Percentiles rank a stretch among this genome's conserved stretches.
Conservation (phyloP, 2,113 vertebrate species). For the Toxostoma redivivum region DNA sequence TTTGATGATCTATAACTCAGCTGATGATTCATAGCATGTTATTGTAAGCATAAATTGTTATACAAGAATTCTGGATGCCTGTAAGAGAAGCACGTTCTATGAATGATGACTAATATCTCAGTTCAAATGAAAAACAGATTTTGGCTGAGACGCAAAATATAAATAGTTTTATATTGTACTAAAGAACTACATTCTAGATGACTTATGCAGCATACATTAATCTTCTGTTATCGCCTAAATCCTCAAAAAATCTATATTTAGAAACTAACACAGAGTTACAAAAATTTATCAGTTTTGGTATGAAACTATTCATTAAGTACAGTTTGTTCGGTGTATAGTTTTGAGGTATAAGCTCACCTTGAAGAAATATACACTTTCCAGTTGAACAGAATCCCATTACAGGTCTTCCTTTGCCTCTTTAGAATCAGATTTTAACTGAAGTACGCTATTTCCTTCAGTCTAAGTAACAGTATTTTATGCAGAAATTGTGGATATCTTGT, state of each 20-base stretch:
- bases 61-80: not conserved
- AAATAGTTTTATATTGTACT: constrained; percentile 32
- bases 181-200: constrained; percentile 30
- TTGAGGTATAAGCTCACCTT: constrained; percentile 16
- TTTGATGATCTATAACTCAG: not conserved
- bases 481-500: not conserved
- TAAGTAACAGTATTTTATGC: not conserved
- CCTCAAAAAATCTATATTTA: constrained; percentile 23
- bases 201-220: constrained; percentile 34
- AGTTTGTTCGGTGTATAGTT: not conserved
- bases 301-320: constrained; percentile 37
- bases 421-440: constrained; percentile 16
- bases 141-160: constrained; percentile 15
- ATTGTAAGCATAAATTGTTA: not conserved
- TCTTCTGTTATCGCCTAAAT: constrained; percentile 43
- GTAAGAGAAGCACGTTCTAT: not conserved
- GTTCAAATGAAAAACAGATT: constrained; percentile 36
- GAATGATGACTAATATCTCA: constrained; percentile 28
- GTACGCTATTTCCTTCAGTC: not conserved
- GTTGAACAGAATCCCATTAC: not conserved
- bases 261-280: constrained; percentile 46
- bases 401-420: not conserved
- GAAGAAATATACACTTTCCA: not conserved
- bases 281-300: constrained; percentile 47
- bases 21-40: not conserved